phyloP scores from a whole-genome alignment of 2,797 vertebrate genomes.

The Oryzias dopingdopingensis region DNA sequence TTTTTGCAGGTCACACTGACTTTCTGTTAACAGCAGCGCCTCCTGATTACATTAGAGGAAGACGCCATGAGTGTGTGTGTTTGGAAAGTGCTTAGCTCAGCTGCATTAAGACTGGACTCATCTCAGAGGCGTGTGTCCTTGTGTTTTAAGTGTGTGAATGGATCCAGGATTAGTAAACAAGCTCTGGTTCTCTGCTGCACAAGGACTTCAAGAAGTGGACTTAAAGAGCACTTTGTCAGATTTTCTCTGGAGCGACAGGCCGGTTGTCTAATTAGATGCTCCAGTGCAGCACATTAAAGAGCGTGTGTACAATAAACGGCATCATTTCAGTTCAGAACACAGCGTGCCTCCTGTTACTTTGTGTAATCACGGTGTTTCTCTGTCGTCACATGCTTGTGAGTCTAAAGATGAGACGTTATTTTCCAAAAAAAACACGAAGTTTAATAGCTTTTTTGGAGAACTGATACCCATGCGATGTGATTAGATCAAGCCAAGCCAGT shows the following conservation, averaged over 20 bases:
- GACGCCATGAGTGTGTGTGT: constrained; percentile 1
- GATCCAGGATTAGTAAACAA: constrained; percentile 35
- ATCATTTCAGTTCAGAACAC: too few species aligned
- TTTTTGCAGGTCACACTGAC: constrained; percentile 52
- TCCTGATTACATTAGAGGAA: constrained; percentile 48
- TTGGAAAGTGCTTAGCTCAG: constrained; percentile 50
- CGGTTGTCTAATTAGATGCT: constrained; percentile 13
- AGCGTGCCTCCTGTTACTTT: too few species aligned
- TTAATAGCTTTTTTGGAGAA: too few species aligned
- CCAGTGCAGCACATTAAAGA: neutral
- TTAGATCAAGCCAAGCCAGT: too few species aligned
- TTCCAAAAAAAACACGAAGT: too few species aligned
- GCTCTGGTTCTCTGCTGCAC: constrained; percentile 24
- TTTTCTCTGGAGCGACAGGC: constrained; percentile 20
- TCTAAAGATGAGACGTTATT: too few species aligned
- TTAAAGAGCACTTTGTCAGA: constrained; percentile 33
- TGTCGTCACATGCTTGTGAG: too few species aligned
- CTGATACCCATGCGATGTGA: too few species aligned
- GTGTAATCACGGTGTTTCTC: too few species aligned
- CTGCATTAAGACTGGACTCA: constrained; percentile 22
- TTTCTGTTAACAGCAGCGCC: constrained; percentile 52
- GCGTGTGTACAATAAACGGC: too few species aligned
- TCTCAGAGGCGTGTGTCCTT: constrained; percentile 37
- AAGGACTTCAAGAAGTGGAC: constrained; percentile 28
- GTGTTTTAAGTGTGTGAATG: constrained; percentile 16